Conservation (phyloP, 2,888 invertebrate species). For the Idaea dimidiata region DNA sequence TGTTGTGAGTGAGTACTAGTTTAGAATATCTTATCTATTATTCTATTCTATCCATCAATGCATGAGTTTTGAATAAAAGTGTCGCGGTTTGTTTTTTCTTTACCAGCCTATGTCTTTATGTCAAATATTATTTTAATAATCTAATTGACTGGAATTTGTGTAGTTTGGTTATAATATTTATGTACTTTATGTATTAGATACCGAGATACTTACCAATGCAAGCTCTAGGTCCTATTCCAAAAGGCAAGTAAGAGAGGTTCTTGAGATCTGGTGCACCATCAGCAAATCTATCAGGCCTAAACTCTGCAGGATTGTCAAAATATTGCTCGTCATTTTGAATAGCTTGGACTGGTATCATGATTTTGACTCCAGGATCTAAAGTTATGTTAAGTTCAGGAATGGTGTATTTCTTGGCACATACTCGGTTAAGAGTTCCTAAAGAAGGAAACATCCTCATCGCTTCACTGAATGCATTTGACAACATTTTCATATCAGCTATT, state of each 20-base stretch:
- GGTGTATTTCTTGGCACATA: conserved; percentile 40
- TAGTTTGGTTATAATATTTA: no score
- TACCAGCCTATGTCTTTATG: no score
- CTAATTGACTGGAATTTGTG: no score
- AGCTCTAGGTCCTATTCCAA: conserved; percentile 51
- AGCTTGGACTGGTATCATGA: conserved; percentile 50
- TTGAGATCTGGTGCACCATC: conserved; percentile 30
- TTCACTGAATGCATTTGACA: conserved; percentile 55
- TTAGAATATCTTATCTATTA: no score
- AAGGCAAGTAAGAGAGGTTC: conserved; percentile 48
- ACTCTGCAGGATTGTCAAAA: conserved; percentile 50
- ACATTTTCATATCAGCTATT: conserved; percentile 46
- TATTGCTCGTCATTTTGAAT: conserved; percentile 58
- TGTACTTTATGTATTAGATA: no score
- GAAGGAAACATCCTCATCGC: conserved; percentile 55
- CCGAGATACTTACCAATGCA: conserved; percentile 46
- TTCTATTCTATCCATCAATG: no score
- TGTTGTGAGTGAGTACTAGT: no score
- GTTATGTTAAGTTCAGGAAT: conserved; percentile 42
- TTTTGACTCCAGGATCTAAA: conserved; percentile 51
- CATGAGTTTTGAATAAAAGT: no score
- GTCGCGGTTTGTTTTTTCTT: no score
- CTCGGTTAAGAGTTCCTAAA: conserved; percentile 46
- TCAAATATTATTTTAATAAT: no score
- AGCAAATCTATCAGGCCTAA: conserved; percentile 49